A percentile compares a stretch with the other conserved stretches of the same genome.
Conservation (phyloP, 2,888 invertebrate species). For the Eucriotettix oculatus region DNA sequence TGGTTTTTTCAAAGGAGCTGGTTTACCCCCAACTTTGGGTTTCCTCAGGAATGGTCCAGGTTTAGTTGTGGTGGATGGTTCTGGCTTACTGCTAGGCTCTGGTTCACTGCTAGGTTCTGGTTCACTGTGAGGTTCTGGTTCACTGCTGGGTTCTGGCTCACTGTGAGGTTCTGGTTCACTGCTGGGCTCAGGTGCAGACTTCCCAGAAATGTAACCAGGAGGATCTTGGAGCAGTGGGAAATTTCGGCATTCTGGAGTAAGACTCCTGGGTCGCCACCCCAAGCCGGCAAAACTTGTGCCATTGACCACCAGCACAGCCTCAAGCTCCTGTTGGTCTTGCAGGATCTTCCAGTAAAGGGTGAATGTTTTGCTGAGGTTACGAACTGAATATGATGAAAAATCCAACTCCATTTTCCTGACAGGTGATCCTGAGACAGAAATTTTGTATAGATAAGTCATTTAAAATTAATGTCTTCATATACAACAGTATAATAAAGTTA, state of each 20-base stretch:
- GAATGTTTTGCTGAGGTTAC: slow-evolving; percentile 55
- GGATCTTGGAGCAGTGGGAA: slow-evolving; percentile 48
- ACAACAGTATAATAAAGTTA: too few relatives aligned
- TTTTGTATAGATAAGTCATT: slow-evolving; percentile 9
- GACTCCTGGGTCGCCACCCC: slow-evolving; percentile 76
- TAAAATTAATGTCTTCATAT: background rate
- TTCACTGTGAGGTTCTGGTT: background rate
- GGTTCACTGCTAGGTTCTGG: slow-evolving; percentile 1
- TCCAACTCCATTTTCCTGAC: slow-evolving; percentile 58
- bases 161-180: slow-evolving; percentile 17
- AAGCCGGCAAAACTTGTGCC: slow-evolving; percentile 74
- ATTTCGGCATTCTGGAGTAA: slow-evolving; percentile 62
- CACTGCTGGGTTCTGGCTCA: background rate
- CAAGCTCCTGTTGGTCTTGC: slow-evolving; percentile 69
- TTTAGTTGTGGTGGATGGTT: slow-evolving; percentile 14
- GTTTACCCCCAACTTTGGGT: slow-evolving; percentile 10
- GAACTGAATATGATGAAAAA: slow-evolving; percentile 49
- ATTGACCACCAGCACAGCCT: slow-evolving; percentile 74
- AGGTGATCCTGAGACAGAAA: slow-evolving; percentile 43
- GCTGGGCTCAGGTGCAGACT: slow-evolving; percentile 12
- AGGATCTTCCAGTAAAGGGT: slow-evolving; percentile 73
- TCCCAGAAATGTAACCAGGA: too few relatives aligned
- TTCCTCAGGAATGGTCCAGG: slow-evolving; percentile 10
- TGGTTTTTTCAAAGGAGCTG: slow-evolving; percentile 18
- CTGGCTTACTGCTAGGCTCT: background rate